Percentiles rank a stretch among this genome's conserved stretches.
Conservation (phyloP, 2,888 invertebrate species). For the Gymnosoma rotundatum region DNA sequence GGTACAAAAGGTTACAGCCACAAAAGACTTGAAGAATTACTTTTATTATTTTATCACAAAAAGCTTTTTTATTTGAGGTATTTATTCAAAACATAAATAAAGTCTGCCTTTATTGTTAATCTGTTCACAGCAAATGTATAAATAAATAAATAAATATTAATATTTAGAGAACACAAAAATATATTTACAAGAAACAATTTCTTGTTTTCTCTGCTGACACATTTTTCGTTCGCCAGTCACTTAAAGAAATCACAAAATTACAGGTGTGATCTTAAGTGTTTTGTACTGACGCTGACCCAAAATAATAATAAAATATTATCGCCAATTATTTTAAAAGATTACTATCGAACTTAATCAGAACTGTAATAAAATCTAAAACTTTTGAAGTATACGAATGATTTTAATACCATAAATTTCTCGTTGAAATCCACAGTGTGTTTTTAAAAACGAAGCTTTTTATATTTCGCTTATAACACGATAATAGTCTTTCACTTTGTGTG, state of each 20-base stretch:
- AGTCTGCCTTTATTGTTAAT: not conserved
- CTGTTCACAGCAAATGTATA: too few relatives aligned
- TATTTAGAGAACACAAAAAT: not conserved
- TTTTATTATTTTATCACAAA: not conserved
- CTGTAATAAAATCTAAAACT: too few relatives aligned
- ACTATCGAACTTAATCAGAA: too few relatives aligned
- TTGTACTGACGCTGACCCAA: not conserved
- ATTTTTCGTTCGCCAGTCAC: constrained; percentile 4
- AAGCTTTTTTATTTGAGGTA: not conserved
- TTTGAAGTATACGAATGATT: too few relatives aligned
- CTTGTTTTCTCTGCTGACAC: not conserved
- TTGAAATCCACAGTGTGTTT: too few relatives aligned
- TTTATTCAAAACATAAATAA: not conserved
- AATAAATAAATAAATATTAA: too few relatives aligned
- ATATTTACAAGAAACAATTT: not conserved
- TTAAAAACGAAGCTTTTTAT: too few relatives aligned
- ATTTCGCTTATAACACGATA: too few relatives aligned
- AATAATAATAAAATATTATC: too few relatives aligned
- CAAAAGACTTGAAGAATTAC: constrained; percentile 2
- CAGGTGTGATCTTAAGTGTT: not conserved
- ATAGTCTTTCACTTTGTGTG: too few relatives aligned
- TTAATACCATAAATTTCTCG: too few relatives aligned
- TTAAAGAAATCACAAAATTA: not conserved
- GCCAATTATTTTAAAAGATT: too few relatives aligned
- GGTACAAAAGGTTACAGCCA: not conserved